Base-by-base conservation (phyloP, 2,888 invertebrate genomes). In the Dexiosoma caninum region DNA sequence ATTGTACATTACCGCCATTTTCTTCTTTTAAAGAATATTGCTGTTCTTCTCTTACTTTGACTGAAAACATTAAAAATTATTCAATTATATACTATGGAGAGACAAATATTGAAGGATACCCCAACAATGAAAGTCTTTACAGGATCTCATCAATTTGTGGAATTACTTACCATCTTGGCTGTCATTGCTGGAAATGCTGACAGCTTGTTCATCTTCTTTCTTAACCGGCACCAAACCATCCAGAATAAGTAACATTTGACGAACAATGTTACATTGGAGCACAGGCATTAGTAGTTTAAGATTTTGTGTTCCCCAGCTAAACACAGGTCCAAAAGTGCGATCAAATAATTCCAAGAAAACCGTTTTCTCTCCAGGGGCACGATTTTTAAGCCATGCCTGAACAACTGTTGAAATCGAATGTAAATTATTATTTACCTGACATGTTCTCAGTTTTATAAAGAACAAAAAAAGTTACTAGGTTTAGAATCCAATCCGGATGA, bases 401-500 rank as follows among this genome's bases (percentile, higher is more conserved):
- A 98, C 93, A 67, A 98, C 95, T 86, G 2, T 12, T 46, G 14
- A 72, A 49, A 49, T 2, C 42, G 16, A 30, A 6, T 5, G 6
- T 6, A 27, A 5, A 6, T 27, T 27, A 27, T 27, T 27, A 27
- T 27, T 27, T 27, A 27, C 4, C 27, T 27, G 27, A 27, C 4
- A 27, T 27, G 6, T 6, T 27, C 6, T 6, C 4, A 27, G 27
- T 27, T 27, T 27, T 27, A 6, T 6, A 6, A 27, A 6, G 3
- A 27, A 6, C 27, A 5, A 0, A 64, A 16, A 16, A 59, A 81
- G 88, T 84, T 86, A 93, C 93, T 93, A 87, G 98, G 98, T 85
- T 94, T 93, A 95, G 98, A 98, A 87, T 96, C 95, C 59, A 98
- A 91, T 0, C 97, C 98, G 0, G 98, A 98, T 0, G 97, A 97